Base-by-base conservation (phyloP, 1,140 invertebrate species). In the Hyphantria cunea region DNA sequence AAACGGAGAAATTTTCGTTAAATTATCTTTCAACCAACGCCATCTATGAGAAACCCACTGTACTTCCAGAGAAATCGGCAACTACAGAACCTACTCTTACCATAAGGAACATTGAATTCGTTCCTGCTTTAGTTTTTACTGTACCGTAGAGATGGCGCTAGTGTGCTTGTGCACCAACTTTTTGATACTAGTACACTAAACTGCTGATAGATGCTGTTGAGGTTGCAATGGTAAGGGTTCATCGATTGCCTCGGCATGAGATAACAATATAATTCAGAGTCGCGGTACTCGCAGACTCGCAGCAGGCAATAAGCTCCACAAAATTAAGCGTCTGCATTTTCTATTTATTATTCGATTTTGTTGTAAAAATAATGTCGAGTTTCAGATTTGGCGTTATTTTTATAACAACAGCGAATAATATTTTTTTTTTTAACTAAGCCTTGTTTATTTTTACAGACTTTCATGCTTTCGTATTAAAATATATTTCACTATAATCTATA, bases 11-110 rank as follows among this genome's bases (percentile, higher is more conserved):
- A n/a, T n/a, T 17, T 6, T 32, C 7, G 41, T 47, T 45, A 8
- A 5, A 11, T 45, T 49, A 49, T 58, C 17, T n/a, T 31, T n/a
- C 15, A 4, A 39, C 33, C 48, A 58, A 45, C 55, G 55, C 55
- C 55, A 58, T 58, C 55, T 58, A 25, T 58, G 55, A n/a, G 4
- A 31, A 49, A 31, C 15, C 6, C 4, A 11, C 6, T 10, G 33
- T 25, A 58, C 44, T 49, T 39, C 33, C 6, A 13, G 14, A 7
- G n/a, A 44, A 17, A 13, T 14, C 17, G 4, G 8, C 45, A 25
- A 8, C 45, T 13, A 49, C 17, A 49, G 55, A 41, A 33, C 6
- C 12, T 48, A 13, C 55, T 15, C 15, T 25, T 8, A 10, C 44
- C 3, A 25, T 6, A 25, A 25, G 17, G 17, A 25, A 25, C 17